Conservation (phyloP, 2,888 invertebrate species). For the Cerastoderma edule region DNA sequence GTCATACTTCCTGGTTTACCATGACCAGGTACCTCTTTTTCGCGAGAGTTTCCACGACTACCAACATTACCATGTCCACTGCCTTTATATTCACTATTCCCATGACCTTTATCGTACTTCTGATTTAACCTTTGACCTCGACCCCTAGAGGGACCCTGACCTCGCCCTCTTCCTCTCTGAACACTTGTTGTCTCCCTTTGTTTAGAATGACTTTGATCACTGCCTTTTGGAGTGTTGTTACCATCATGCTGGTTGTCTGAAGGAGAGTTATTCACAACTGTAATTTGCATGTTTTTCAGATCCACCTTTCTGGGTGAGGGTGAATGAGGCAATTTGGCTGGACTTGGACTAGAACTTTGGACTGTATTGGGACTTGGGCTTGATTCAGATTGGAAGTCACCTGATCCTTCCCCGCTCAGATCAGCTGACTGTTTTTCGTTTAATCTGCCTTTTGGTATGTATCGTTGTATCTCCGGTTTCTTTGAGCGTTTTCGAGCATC, state of each 20-base stretch:
- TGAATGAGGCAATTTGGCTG: constrained; percentile 18
- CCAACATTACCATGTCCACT: neutral
- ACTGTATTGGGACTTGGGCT: constrained; percentile 41
- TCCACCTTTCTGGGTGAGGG: constrained; percentile 57
- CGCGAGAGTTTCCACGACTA: constrained; percentile 6
- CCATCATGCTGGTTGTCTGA: neutral
- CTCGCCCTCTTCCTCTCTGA: constrained; percentile 21
- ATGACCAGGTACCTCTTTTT: constrained; percentile 14
- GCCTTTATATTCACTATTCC: constrained; percentile 20
- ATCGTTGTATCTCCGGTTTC: constrained; percentile 75
- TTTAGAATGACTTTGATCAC: neutral
- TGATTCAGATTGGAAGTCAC: constrained; percentile 35
- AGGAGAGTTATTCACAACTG: constrained; percentile 56
- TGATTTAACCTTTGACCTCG: constrained; percentile 51
- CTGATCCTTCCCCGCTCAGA: constrained; percentile 43
- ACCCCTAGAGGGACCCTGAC: constrained; percentile 50
- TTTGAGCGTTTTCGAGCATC: constrained; percentile 55
- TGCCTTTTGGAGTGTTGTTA: neutral
- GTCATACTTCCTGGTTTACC: constrained; percentile 9
- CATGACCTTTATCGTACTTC: constrained; percentile 39
- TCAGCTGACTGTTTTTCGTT: constrained; percentile 62
- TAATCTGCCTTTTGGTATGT: constrained; percentile 74
- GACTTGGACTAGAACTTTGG: constrained; percentile 48
- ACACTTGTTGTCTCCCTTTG: neutral
- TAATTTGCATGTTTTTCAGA: constrained; percentile 71